Evolutionary conservation across 2,888 invertebrate genomes (phyloP).

Genomic region (Dynastes hyllus): DNA sequence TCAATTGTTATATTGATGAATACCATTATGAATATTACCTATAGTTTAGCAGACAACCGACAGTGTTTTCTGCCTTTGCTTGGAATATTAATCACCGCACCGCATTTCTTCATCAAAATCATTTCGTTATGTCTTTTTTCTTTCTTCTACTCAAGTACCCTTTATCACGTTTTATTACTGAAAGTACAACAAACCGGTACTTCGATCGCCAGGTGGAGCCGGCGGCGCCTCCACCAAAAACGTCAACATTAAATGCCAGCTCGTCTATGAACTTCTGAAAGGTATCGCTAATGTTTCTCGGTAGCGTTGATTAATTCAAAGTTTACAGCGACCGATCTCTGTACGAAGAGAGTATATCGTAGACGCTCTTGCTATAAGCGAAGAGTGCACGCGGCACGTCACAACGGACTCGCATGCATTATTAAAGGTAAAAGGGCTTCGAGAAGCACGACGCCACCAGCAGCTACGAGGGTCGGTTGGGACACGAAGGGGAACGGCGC

Average conservation of each 20-base stretch:
- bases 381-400: slow-evolving; percentile 24
- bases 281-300: slow-evolving; percentile 35
- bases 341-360: slow-evolving; percentile 15
- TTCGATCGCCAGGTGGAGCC: slow-evolving; percentile 8
- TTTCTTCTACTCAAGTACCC: background rate
- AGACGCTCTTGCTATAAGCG: background rate
- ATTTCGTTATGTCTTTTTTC: too few relatives aligned
- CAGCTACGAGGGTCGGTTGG: too few relatives aligned
- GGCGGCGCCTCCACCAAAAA: slow-evolving; percentile 39
- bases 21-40: too few relatives aligned
- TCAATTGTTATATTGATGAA: too few relatives aligned
- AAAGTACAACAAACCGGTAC: background rate
- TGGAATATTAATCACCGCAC: too few relatives aligned
- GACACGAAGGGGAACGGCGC: background rate
- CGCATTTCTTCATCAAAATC: too few relatives aligned
- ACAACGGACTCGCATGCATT: slow-evolving; percentile 41
- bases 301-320: slow-evolving; percentile 44
- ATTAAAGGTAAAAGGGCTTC: slow-evolving; percentile 44
- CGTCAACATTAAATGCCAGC: slow-evolving; percentile 43
- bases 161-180: slow-evolving; percentile 28
- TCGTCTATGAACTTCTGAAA: slow-evolving; percentile 43
- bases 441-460: slow-evolving; percentile 19
- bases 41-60: too few relatives aligned
- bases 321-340: slow-evolving; percentile 23
- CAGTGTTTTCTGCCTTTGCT: too few relatives aligned